These are phyloP conservation scores for Mormoops blainvillei DNA, from an alignment of 2,113 vertebrate species.

Conservation along the genomic window DNA sequence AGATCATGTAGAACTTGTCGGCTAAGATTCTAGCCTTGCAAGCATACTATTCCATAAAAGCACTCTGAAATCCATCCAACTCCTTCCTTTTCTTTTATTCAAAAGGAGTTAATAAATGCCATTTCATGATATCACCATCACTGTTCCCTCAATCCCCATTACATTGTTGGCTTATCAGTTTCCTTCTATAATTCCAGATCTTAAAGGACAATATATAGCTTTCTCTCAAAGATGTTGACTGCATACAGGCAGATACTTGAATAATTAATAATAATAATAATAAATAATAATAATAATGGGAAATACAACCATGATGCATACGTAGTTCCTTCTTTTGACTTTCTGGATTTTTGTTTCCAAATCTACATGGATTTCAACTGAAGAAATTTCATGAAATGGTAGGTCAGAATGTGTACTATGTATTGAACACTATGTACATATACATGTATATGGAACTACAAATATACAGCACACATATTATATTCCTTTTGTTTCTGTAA, in stretches of 20 bases:
- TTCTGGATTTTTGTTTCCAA: neutral
- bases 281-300: neutral
- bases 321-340: neutral
- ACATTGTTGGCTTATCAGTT: neutral
- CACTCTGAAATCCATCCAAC: neutral
- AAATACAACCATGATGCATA: neutral
- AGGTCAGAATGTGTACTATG: neutral
- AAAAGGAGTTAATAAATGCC: neutral
- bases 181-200: neutral
- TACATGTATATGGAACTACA: neutral
- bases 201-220: neutral
- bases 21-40: neutral
- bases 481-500: neutral
- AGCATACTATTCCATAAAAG: neutral
- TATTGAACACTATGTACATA: no score
- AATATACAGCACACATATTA: neutral
- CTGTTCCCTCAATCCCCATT: accelerated
- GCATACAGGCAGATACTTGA: neutral
- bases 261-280: neutral
- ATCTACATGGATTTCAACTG: neutral
- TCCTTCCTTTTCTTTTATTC: neutral
- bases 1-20: neutral
- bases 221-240: neutral
- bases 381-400: neutral
- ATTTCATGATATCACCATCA: neutral